These are phyloP conservation scores for Eolophus roseicapilla DNA, from an alignment of 2,113 vertebrate genomes.

Conservation along the genomic window DNA sequence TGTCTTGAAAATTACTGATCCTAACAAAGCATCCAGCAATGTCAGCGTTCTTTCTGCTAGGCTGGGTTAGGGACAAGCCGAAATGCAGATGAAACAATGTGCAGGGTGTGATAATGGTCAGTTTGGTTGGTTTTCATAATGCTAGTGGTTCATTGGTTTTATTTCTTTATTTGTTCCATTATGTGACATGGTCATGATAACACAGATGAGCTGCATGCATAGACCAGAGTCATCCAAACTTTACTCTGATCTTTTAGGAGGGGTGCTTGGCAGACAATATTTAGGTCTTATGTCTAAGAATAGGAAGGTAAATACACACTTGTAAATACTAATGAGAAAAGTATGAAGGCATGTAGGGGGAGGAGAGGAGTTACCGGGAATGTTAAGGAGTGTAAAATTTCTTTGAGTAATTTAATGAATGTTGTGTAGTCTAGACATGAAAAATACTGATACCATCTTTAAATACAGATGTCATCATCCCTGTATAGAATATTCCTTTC, in stretches of 20 bases:
- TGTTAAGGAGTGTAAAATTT: slow-evolving; percentile 25
- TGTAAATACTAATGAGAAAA: slow-evolving; percentile 17
- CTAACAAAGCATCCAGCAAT: background rate
- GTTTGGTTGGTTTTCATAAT: background rate
- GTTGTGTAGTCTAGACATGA: slow-evolving; percentile 31
- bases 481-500: slow-evolving; percentile 1
- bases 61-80: background rate
- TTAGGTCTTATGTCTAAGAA: slow-evolving; percentile 39
- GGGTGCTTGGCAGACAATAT: background rate
- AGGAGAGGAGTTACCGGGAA: background rate
- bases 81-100: background rate
- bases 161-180: background rate
- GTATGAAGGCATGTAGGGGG: background rate
- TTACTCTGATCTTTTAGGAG: background rate
- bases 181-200: background rate
- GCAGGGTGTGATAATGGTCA: background rate
- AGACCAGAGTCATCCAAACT: background rate
- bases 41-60: background rate
- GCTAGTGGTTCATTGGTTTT: background rate
- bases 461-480: background rate
- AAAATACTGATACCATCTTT: slow-evolving; percentile 14
- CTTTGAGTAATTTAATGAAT: slow-evolving; percentile 36
- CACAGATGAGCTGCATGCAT: background rate
- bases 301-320: background rate
- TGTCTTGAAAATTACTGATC: slow-evolving; percentile 11